phyloP scores from a whole-genome alignment of 1,140 invertebrate genomes.

The Trichomalopsis sarcophagae region DNA sequence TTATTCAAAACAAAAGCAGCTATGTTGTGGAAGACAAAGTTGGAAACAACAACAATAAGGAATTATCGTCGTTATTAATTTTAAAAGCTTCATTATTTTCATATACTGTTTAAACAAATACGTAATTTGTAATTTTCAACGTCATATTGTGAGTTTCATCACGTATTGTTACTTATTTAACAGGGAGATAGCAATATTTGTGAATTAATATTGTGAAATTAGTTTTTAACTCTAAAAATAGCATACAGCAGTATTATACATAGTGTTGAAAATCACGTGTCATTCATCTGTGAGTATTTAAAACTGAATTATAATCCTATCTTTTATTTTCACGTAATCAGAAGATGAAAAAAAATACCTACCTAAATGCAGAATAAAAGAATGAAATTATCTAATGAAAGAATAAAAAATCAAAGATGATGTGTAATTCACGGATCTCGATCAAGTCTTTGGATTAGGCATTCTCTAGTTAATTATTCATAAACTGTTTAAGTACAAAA shows the following conservation, averaged over 20 bases:
- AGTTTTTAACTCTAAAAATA: not conserved
- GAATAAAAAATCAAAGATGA: not conserved
- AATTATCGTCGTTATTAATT: not conserved
- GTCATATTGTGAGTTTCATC: not conserved
- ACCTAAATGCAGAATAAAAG: not conserved
- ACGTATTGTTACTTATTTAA: not conserved
- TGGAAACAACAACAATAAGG: conserved; percentile 16
- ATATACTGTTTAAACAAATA: not conserved
- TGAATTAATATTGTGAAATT: not conserved
- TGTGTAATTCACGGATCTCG: not conserved
- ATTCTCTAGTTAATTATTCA: not conserved
- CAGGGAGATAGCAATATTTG: not conserved
- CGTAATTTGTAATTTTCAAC: not conserved
- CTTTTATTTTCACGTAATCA: not conserved
- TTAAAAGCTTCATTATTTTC: not conserved
- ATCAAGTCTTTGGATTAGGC: not conserved
- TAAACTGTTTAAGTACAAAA: conserved; percentile 22
- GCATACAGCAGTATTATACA: conserved; percentile 2
- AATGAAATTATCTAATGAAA: too few species aligned
- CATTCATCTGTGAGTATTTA: not conserved
- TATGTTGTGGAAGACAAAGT: conserved; percentile 5
- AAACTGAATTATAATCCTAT: not conserved
- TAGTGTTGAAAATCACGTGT: not conserved
- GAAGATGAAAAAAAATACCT: not conserved
- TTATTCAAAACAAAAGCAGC: not conserved